Evolutionary conservation across 2,888 invertebrate genomes (phyloP), one percentile per base, ranked within the genome.

Genomic region (Hoplodrina ambigua): DNA sequence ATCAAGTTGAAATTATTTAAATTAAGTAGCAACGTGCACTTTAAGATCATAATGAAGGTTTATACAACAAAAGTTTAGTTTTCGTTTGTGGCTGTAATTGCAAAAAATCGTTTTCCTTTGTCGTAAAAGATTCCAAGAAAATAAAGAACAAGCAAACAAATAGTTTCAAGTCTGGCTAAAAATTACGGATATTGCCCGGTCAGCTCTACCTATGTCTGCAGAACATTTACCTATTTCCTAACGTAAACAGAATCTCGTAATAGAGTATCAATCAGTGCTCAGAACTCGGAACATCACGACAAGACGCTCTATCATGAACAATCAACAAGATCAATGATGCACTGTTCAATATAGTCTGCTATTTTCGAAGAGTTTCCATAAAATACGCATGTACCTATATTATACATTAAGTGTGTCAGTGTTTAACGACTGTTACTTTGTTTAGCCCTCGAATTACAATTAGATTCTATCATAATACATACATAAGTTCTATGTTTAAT

Each of bases 301-400:
- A 41, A 33, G 41, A n/a, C 11, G 41, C 3, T 8, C 19, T 55
- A 33, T 67, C 13, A 46, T 52, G 37, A 59, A 55, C 55, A 56
- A 74, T 68, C 58, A 54, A 73, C 66, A 44, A 58, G 50, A 68
- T 68, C 17, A 25, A 54, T 74, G 41, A 54, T 64, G 57, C 41
- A 55, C 17, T 59, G 33, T 59, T 33, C 19, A n/a, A 49, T 49
- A 53, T n/a, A 25, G 19, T 54, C 25, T 19, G 37, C 46, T 30
- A 44, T 44, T 70, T 55, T 30, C 30, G 20, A n/a, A 33, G 15
- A 25, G 5, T 44, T 33, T n/a, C 2, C 7, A 25, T 25, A 25
- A 25, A 25, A 44, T 11, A 44, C 15, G 13, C 15, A 44, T 44
- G 15, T 46, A 46, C 1, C 0, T 46, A 46, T 13, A 46, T 46